Conservation (phyloP, 1,140 invertebrate genomes). For the Tetragnatha versicolor region DNA sequence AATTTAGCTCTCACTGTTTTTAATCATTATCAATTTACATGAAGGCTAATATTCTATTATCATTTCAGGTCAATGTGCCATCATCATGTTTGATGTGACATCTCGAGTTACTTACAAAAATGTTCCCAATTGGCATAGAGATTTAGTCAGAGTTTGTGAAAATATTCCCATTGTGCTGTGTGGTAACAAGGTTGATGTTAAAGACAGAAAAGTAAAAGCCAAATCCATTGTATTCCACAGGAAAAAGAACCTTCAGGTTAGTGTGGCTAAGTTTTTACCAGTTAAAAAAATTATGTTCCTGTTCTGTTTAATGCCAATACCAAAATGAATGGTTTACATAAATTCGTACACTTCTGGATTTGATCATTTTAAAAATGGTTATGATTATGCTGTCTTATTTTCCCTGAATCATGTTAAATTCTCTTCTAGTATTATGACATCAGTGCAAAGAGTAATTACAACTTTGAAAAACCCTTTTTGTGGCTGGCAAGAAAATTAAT, state of each 20-base stretch:
- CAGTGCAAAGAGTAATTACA: conserved; percentile 99
- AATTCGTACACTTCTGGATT: too few species aligned
- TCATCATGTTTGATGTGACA: conserved; percentile 99
- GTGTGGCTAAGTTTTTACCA: too few species aligned
- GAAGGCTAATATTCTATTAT: neutral
- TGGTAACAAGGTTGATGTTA: conserved; percentile 99
- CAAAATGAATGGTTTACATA: too few species aligned
- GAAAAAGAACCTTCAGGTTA: conserved; percentile 99
- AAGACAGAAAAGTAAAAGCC: conserved; percentile 99
- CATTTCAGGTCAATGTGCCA: conserved; percentile 88
- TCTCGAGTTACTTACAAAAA: conserved; percentile 99
- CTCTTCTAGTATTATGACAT: conserved; percentile 93
- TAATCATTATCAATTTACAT: too few species aligned
- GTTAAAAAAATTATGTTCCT: too few species aligned
- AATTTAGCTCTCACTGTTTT: too few species aligned
- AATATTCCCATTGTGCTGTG: conserved; percentile 98
- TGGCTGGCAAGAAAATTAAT: conserved; percentile 98
- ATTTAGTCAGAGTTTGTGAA: conserved; percentile 98
- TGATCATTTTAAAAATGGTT: too few species aligned
- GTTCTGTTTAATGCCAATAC: too few species aligned
- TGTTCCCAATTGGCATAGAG: conserved; percentile 99
- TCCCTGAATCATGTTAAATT: too few species aligned
- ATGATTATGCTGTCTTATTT: too few species aligned
- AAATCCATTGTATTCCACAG: conserved; percentile 99
- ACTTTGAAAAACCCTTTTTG: conserved; percentile 99